Base-by-base conservation (phyloP, 2,113 vertebrate genomes). In the Todiramphus chloris region DNA sequence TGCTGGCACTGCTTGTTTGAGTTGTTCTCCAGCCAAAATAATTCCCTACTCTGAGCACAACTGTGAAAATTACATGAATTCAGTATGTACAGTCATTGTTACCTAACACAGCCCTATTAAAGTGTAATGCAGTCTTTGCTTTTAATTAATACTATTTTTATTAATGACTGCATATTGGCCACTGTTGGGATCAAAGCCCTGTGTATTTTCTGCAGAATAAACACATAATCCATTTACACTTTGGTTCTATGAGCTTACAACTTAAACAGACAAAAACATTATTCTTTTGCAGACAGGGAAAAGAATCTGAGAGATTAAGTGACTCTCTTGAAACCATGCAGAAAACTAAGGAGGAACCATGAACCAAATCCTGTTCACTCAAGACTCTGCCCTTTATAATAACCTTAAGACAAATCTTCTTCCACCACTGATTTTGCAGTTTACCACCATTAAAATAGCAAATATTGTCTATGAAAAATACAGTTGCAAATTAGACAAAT, bases 1-100 rank as follows among this genome's bases (percentile, higher is more conserved):
- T 92, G 60, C 83, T 94, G 90, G 88, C 73, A 62, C 48, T 56
- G 37, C 35, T 74, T 90, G 39, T 74, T 83, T 93, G 59, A 83
- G 16, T 62, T 75, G 35, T 84, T 89, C 83, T 93, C 48, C 44
- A 95, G 83, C 51, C 76, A 94, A 96, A 97, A 87, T 72, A 69
- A 48, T 84, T 94, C 62, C 28, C 56, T 81, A 48, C 35, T 74
- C 62, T 46, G 48, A 79, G 86, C 24, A 68, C 31, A 96, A 90
- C 43, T 87, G 60, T 94, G 83, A 90, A 95, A 94, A 93, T 84
- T 83, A 28, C 48, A 72, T 60, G 0, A 68, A 92, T 90, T 83
- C 64, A 48, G 13, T 27, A 79, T 37, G 28, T 17, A 60, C 39
- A 83, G 14, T 6, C 60, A 78, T 64, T 60, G 35, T 63, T 84